Evolutionary conservation across 1,140 invertebrate genomes (phyloP).

Genomic region (Aphaenogaster rudis): DNA sequence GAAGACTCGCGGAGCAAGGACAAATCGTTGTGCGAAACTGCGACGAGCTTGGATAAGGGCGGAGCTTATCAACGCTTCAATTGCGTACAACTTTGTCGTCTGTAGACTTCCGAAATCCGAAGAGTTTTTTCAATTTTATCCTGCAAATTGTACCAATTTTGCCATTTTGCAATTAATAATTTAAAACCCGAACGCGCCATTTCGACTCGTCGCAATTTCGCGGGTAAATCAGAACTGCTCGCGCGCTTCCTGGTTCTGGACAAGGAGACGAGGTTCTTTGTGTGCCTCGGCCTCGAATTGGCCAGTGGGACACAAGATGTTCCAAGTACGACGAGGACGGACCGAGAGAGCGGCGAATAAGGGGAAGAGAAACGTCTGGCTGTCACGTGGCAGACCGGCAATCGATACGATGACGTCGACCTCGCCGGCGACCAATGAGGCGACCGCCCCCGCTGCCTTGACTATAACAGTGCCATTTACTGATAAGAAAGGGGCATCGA

Average conservation of each 20-base stretch:
- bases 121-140: background rate
- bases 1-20: background rate
- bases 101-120: background rate
- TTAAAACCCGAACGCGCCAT: background rate
- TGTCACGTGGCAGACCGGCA: slow-evolving; percentile 68
- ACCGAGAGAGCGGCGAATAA: background rate
- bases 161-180: background rate
- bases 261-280: slow-evolving; percentile 48
- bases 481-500: slow-evolving; percentile 82
- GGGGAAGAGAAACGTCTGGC: slow-evolving; percentile 14
- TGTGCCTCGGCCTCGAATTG: slow-evolving; percentile 60
- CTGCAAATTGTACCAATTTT: background rate
- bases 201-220: background rate
- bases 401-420: slow-evolving; percentile 79
- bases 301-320: slow-evolving; percentile 53
- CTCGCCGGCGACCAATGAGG: slow-evolving; percentile 66
- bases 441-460: slow-evolving; percentile 32
- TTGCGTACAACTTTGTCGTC: background rate
- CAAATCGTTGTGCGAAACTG: background rate
- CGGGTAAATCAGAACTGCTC: background rate
- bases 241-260: slow-evolving; percentile 34
- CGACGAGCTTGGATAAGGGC: background rate
- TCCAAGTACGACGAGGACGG: slow-evolving; percentile 10
- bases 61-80: background rate
- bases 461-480: slow-evolving; percentile 65